Base-by-base conservation (phyloP, 2,888 invertebrate species). In the Thalpophila matura region DNA sequence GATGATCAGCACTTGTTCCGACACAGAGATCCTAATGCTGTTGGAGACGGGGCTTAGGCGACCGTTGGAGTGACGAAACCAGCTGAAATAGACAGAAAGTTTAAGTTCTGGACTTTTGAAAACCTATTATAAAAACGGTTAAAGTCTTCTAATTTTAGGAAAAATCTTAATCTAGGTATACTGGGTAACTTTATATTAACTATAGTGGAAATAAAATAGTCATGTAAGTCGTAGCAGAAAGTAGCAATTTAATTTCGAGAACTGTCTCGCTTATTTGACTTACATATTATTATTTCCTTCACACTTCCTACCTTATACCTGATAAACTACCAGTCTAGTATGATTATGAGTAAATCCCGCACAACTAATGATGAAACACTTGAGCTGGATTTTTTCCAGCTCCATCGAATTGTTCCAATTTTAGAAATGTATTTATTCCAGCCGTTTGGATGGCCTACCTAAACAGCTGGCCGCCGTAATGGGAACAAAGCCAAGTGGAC, bases 1-100 rank as follows among this genome's bases (percentile, higher is more conserved):
- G 65, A 98, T 96, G 75, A 96, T 95, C 77, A 98, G 95, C 69
- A 97, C 95, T 81, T 96, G 96, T 46, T 96, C 96, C 61, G 96
- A 95, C 4, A 96, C 96, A 10, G 96, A 96, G 29, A 96, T 93
- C 58, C 96, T 91, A 62, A 96, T 93, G 79, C 95, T 95, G 77
- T 95, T 95, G 38, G 96, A 95, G 1, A 97, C 95, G 1, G 96
- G 96, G 75, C 96, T 96, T 37, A 96, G 92, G 27, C 96, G 96
- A 2, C 96, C 97, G 87, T 94, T 90, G 6, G 91, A 86, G 81
- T 96, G 95, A 0, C 96, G 95, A 81, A 95, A 96, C 96, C 96
- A 96, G 76, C 96, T 96, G 87, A 0, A 84, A 79, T 12, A 53
- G 0, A 9, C 3, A 6, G n/a, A 20, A 7, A 10, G 2, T 3